Base-by-base conservation (phyloP, 2,888 invertebrate species). In the Zygaena filipendulae region DNA sequence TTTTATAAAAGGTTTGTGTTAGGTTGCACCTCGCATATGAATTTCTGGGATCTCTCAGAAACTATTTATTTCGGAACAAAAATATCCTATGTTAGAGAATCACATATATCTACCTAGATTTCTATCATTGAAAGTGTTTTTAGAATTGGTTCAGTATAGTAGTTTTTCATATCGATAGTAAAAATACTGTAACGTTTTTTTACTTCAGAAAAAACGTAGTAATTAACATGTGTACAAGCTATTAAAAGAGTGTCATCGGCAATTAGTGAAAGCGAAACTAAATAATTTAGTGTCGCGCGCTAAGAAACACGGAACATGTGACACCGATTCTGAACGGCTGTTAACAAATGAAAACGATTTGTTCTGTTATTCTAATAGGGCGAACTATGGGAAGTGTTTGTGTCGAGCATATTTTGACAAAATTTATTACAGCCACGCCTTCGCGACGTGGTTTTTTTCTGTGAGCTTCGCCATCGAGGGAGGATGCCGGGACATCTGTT, bases 371-470 rank as follows among this genome's bases (percentile, higher is more conserved):
- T 75, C 70, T 77, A 77, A 75, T 71, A 64, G 70, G 61, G 68
- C 51, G 56, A 54, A 46, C 49, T 61, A 68, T 70, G 71, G 74
- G 75, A 75, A 72, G 71, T 75, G 72, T 71, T 72, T 67, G 59
- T 58, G 66, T 69, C 62, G 52, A 66, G 69, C 60, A 68, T 80
- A 79, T 77, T 80, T 79, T 79, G 80, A 79, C 75, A 60, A 74
- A 72, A 81, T 81, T 81, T 81, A 81, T 81, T 68, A 56, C 64
- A 47, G 63, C 77, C 80, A 74, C 81, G 79, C 81, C 81, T 75
- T 52, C 64, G 53, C 38, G 52, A 45, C 58, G 52, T 51, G 49
- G 53, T 71, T 75, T 74, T 71, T 61, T 49, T n/a, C n/a, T n/a
- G n/a, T n/a, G 46, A 42, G 45, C 49, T 40, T 43, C 49, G 46